Evolutionary conservation across 1,140 invertebrate species (phyloP), one percentile per base, ranked within the genome.

Genomic region (Brachionus manjavacas): DNA sequence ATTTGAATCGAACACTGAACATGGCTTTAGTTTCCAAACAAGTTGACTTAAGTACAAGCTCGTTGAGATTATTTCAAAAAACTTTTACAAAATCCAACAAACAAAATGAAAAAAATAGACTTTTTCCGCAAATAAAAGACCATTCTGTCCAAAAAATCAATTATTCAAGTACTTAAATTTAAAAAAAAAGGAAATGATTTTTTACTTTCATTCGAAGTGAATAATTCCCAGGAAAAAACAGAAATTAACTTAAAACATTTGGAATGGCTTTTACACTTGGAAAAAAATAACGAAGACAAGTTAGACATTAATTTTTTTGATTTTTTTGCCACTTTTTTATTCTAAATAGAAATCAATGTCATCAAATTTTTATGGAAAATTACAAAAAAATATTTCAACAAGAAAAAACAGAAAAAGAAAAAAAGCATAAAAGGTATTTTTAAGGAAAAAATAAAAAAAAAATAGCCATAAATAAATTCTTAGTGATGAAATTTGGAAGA

Each of bases 361-460:
- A 89, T 85, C 25, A 85, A 60, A 35, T 81, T 16, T 89, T 89
- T 78, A 89, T 89, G 88, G 85, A 86, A 39, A 87, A 87, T 84
- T 88, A 88, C 83, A 85, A 86, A 35, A 86, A 86, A 31, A 87
- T 89, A 28, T 89, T 89, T 87, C 86, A 86, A 16, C 14, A 46
- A 16, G 49, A 72, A 66, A 76, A 76, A 16, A 25, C 12, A n/a
- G 64, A 83, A 55, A 83, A 78, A 46, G 70, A 23, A 43, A 39
- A 20, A 70, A 83, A 68, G 49, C 2, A 70, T 23, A 14, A 35
- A 7, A 66, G 81, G 39, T 28, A 85, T 16, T 46, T 31, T 35
- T 52, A 6, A 6, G 4, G 3, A 39, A 66, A 12, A 43, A 12
- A 39, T 49, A 46, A 20, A 80, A 23, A 20, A 6, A 80, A 70